phyloP scores from a whole-genome alignment of 64 coral and sea anemone species.

The Porites australiensis region DNA sequence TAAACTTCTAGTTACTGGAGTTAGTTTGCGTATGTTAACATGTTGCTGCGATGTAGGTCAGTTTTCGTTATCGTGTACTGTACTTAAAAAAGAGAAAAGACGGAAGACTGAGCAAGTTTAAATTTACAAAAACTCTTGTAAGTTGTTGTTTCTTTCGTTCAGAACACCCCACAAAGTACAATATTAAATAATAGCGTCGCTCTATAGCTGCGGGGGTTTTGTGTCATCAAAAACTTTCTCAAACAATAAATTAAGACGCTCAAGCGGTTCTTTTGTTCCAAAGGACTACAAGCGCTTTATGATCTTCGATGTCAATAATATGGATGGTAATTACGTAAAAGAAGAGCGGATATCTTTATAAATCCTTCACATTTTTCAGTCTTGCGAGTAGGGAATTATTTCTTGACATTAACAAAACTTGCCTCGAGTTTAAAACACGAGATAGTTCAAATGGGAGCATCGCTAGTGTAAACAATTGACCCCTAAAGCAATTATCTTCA shows the following conservation, averaged over 20 bases:
- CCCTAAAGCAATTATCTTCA: constrained; percentile 13
- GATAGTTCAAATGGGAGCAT: neutral
- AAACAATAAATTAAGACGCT: constrained; percentile 26
- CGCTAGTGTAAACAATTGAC: constrained; percentile 17
- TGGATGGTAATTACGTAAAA: neutral
- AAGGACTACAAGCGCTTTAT: neutral
- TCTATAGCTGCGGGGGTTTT: neutral
- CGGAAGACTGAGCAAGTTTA: neutral
- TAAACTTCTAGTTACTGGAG: too few relatives aligned
- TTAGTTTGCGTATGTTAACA: too few relatives aligned
- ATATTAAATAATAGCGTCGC: neutral
- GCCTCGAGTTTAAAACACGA: neutral
- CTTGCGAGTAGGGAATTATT: neutral
- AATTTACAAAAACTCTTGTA: neutral
- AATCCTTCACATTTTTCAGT: neutral
- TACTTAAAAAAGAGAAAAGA: neutral
- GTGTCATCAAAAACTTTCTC: neutral
- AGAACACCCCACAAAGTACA: neutral
- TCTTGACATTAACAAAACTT: neutral
- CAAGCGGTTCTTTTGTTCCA: constrained; percentile 2
- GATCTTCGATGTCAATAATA: neutral
- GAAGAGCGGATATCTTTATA: neutral
- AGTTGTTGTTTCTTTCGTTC: neutral
- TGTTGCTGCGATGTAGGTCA: too few relatives aligned
- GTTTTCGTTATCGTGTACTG: too few relatives aligned